phyloP scores from a whole-genome alignment of 1,140 invertebrate genomes.

The Drosophila carrolli region DNA sequence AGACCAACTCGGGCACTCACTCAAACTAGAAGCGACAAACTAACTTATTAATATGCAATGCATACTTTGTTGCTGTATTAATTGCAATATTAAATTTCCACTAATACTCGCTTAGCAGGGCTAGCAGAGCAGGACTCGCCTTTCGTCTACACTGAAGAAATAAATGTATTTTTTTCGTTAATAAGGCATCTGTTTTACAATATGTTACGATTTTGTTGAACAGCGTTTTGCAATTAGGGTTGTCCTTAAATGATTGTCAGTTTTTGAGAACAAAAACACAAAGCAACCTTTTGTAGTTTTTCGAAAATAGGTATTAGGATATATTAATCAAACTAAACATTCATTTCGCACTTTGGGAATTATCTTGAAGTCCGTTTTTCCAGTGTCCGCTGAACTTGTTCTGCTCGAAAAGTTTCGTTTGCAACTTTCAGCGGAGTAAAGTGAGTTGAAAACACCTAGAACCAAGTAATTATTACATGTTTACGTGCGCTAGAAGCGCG shows the following conservation, averaged over 20 bases:
- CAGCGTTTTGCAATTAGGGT: no score
- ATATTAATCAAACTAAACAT: no score
- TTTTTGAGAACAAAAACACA: no score
- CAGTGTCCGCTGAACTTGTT: slow-evolving; percentile 19
- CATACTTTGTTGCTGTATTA: slow-evolving; percentile 81
- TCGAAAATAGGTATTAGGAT: no score
- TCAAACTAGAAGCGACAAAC: slow-evolving; percentile 58
- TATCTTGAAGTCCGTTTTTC: not conserved
- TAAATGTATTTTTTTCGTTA: not conserved
- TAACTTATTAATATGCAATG: slow-evolving; percentile 83
- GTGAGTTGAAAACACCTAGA: slow-evolving; percentile 56
- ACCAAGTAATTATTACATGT: slow-evolving; percentile 68
- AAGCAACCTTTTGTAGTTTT: no score
- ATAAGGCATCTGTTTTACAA: no score
- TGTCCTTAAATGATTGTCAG: no score
- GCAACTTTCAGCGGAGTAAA: slow-evolving; percentile 48
- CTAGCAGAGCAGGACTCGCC: slow-evolving; percentile 20
- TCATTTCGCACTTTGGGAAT: not conserved
- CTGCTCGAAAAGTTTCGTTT: slow-evolving; percentile 41
- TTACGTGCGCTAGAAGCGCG: slow-evolving; percentile 49
- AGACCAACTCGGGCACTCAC: slow-evolving; percentile 27
- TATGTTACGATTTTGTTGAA: no score
- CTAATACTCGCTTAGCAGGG: slow-evolving; percentile 77
- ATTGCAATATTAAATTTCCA: slow-evolving; percentile 84
- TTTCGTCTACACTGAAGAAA: slow-evolving; percentile 4